Percentiles rank a stretch among this genome's conserved stretches.
Conservation (phyloP, 2,888 invertebrate genomes). For the Coremacera marginata region DNA sequence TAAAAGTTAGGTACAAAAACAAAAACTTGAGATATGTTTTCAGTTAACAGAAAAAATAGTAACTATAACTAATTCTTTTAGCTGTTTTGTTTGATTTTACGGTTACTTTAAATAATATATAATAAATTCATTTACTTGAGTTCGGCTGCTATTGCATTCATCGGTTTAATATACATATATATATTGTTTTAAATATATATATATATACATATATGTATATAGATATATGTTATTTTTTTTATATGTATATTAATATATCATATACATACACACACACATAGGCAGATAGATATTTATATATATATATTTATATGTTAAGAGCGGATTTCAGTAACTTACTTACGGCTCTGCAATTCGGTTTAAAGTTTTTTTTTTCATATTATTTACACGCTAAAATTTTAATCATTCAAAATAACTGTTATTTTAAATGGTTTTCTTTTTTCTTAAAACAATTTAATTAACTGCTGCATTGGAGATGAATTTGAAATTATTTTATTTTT, state of each 20-base stretch:
- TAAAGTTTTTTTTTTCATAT: constrained; percentile 15
- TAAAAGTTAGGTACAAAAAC: neutral
- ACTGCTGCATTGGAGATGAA: neutral
- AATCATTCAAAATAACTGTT: neutral
- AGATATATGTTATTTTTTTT: neutral
- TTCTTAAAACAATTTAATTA: neutral
- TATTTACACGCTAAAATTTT: constrained; percentile 37
- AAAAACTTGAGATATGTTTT: constrained; percentile 25
- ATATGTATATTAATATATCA: neutral
- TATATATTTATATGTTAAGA: neutral
- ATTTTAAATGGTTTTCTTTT: neutral
- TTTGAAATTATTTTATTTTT: neutral
- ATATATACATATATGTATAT: constrained; percentile 4
- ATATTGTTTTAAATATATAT: neutral
- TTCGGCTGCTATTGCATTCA: constrained; percentile 26
- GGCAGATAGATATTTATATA: too few relatives aligned
- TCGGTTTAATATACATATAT: neutral
- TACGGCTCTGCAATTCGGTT: neutral
- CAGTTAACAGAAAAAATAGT: constrained; percentile 20
- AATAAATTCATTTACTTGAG: constrained; percentile 37
- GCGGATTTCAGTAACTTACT: neutral
- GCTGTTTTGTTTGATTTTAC: constrained; percentile 16
- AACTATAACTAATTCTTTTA: constrained; percentile 14
- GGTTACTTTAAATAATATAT: constrained; percentile 17
- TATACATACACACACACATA: constrained; percentile 24